Evolutionary conservation across 2,888 invertebrate genomes (phyloP).

Genomic region (Tenthredo amoena): DNA sequence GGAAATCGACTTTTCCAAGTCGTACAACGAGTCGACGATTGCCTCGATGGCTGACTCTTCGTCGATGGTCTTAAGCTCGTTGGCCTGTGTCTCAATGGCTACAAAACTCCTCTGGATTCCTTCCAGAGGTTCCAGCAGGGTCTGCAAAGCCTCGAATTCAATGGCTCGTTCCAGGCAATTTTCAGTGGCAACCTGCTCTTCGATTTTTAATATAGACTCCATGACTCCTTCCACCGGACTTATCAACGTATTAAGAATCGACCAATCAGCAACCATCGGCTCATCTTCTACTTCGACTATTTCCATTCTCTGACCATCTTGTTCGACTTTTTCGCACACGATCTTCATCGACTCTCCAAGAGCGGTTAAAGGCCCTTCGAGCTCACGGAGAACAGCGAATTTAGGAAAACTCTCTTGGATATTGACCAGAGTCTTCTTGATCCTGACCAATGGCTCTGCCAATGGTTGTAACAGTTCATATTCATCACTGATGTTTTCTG

Average conservation of each 20-base stretch:
- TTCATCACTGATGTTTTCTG: conserved; percentile 3
- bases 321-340: background rate
- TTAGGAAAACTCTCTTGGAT: background rate
- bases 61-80: conserved; percentile 50
- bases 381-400: conserved; percentile 6
- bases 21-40: conserved; percentile 65
- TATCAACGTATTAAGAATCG: conserved; percentile 59
- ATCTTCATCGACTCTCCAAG: conserved; percentile 32
- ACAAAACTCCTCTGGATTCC: conserved; percentile 59
- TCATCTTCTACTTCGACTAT: background rate
- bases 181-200: conserved; percentile 45
- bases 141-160: conserved; percentile 33
- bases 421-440: conserved; percentile 4
- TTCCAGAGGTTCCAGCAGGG: conserved; percentile 43
- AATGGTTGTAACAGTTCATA: conserved; percentile 36
- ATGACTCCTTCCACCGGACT: conserved; percentile 60
- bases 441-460: conserved; percentile 10
- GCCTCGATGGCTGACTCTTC: conserved; percentile 61
- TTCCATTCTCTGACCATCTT: conserved; percentile 18
- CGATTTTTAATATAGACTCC: conserved; percentile 56
- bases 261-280: conserved; percentile 58
- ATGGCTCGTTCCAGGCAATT: conserved; percentile 43
- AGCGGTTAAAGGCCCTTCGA: conserved; percentile 30
- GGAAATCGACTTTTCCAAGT: conserved; percentile 66
- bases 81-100: conserved; percentile 52